These are phyloP conservation scores for Lepas anatifera DNA, from an alignment of 2,888 invertebrate genomes.

Conservation along the genomic window DNA sequence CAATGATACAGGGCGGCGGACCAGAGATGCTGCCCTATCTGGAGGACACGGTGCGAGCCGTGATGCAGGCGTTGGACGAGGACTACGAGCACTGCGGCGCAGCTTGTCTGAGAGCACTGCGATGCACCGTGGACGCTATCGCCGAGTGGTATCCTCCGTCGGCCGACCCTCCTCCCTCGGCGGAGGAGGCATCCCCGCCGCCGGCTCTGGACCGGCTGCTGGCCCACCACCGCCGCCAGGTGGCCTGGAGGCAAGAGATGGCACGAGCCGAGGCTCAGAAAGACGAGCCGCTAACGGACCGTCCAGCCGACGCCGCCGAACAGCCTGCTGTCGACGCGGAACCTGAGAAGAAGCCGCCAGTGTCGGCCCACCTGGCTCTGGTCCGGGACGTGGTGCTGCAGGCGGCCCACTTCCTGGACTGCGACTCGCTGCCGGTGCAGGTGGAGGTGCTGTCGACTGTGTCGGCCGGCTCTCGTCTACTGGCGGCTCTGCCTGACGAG, in stretches of 20 bases:
- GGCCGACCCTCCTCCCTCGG: neutral
- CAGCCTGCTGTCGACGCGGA: neutral
- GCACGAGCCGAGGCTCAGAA: neutral
- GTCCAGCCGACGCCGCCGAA: neutral
- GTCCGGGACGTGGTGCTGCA: neutral
- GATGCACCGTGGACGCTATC: neutral
- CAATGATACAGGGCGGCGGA: constrained; percentile 87
- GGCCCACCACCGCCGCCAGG: neutral
- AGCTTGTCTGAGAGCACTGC: constrained; percentile 22
- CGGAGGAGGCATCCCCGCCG: too few species aligned
- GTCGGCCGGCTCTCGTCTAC: neutral
- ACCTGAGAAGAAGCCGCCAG: neutral
- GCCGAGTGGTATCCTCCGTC: neutral
- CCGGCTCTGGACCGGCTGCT: neutral
- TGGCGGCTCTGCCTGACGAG: constrained; percentile 2
- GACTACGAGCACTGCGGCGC: constrained; percentile 69
- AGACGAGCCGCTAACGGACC: neutral
- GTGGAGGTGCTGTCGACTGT: neutral
- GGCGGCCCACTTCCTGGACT: neutral
- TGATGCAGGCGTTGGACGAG: constrained; percentile 89
- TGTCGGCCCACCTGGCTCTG: neutral
- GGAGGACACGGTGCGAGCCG: constrained; percentile 66
- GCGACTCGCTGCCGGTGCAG: neutral
- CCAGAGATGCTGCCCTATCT: constrained; percentile 86
- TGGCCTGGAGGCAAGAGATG: neutral